Percentiles rank a stretch among this genome's conserved stretches.
phyloP scores from a whole-genome alignment of 2,797 vertebrate genomes.

The Pteropus rufus region DNA sequence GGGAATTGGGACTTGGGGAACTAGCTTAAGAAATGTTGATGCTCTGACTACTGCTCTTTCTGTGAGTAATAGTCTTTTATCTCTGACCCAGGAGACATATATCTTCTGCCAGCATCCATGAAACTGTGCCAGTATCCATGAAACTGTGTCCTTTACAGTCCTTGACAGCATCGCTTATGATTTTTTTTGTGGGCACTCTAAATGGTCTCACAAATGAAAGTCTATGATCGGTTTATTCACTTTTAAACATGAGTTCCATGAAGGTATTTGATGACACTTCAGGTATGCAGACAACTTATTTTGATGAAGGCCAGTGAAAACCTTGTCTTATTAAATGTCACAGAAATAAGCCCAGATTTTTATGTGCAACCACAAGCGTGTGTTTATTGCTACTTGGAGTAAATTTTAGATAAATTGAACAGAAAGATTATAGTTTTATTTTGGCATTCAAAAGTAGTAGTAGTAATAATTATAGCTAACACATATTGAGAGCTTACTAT shows the following conservation, averaged over 20 bases:
- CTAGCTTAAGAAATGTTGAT: background rate
- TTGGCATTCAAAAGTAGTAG: background rate
- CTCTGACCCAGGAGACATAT: background rate
- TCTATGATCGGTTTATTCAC: background rate
- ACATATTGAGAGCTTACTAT: background rate
- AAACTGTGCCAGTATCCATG: background rate
- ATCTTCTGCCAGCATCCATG: background rate
- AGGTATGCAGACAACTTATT: background rate
- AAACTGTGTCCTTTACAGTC: background rate
- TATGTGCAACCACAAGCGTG: background rate
- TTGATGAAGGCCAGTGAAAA: background rate
- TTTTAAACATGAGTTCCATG: background rate
- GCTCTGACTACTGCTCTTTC: background rate
- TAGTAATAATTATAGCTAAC: background rate
- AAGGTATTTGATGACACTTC: slow-evolving; percentile 40
- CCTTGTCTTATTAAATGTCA: background rate
- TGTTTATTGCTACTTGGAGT: background rate
- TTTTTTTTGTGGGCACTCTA: background rate
- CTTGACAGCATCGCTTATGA: background rate
- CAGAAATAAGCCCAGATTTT: background rate
- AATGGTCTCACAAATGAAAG: background rate
- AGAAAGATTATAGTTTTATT: slow-evolving; percentile 61
- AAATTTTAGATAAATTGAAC: slow-evolving; percentile 49
- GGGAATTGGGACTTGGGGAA: background rate
- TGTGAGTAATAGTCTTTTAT: background rate